Base-by-base conservation (phyloP, 2,888 invertebrate genomes). In the Tiphia femorata region DNA sequence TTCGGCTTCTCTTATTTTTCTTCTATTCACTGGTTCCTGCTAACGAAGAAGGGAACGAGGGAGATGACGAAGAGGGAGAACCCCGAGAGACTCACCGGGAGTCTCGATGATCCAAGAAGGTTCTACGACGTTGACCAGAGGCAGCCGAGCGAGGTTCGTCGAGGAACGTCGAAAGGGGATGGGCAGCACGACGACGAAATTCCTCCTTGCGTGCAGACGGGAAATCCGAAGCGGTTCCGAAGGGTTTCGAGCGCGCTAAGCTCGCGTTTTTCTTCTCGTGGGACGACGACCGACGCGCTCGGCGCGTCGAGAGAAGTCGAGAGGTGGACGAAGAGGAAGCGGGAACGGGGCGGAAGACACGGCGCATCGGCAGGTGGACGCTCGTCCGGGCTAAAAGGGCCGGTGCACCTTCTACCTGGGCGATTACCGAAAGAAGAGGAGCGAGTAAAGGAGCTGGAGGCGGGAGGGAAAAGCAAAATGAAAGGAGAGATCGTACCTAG, bases 251-350 rank as follows among this genome's bases (percentile, higher is more conserved):
- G 27, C 16, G 20, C 23, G 17, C 7, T n/a, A 23, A 16, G 14
- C 17, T 47, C 10, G 42, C 25, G 44, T 47, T 58, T 53, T 53
- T 49, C 49, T 49, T 25, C 16, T 10, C 19, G 17, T n/a, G n/a
- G n/a, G n/a, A n/a, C n/a, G n/a, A n/a, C n/a, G n/a, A n/a, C n/a
- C n/a, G n/a, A n/a, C n/a, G n/a, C n/a, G n/a, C n/a, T n/a, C n/a
- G n/a, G n/a, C n/a, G n/a, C n/a, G n/a, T n/a, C n/a, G n/a, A n/a
- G n/a, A n/a, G n/a, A n/a, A n/a, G n/a, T n/a, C n/a, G n/a, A 16
- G 48, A 49, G 51, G 58, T 49, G 48, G 33, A 49, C 44, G 6
- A 14, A 38, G 19, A 2, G 3, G n/a, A 20, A 16, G 19, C n/a
- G 20, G 12, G 30, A 29, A 20, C 16, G 27, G 5, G 29, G n/a